phyloP scores from a whole-genome alignment of 1,140 invertebrate genomes.

The Battus philenor region DNA sequence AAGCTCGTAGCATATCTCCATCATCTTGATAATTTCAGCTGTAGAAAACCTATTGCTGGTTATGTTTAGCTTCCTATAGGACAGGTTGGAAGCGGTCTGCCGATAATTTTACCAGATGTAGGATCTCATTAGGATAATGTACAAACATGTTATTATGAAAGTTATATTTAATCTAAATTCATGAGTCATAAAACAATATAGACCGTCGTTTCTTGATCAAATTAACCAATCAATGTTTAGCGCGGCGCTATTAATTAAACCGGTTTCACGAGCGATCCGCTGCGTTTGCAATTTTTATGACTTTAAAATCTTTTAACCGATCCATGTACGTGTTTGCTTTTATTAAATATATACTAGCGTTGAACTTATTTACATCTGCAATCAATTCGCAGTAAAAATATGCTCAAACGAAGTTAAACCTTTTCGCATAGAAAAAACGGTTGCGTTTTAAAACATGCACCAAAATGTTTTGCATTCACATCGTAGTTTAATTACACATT shows the following conservation, averaged over 20 bases:
- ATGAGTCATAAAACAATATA: no score
- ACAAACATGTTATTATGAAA: no score
- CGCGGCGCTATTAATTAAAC: slow-evolving; percentile 2
- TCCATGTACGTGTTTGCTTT: slow-evolving; percentile 12
- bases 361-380: slow-evolving; percentile 10
- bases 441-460: slow-evolving; percentile 2
- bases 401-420: not conserved
- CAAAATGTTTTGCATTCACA: slow-evolving; percentile 15
- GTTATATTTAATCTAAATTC: no score
- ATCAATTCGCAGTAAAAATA: slow-evolving; percentile 11
- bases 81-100: no score
- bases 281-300: slow-evolving; percentile 4
- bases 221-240: not conserved
- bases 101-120: no score
- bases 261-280: not conserved
- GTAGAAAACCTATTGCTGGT: no score
- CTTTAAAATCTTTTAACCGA: slow-evolving; percentile 5
- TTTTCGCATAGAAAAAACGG: not conserved
- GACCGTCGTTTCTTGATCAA: no score
- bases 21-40: no score
- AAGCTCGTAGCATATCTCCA: no score
- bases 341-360: slow-evolving; percentile 9
- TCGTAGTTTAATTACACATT: slow-evolving; percentile 70
- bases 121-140: no score
- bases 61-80: no score